Evolutionary conservation across 2,113 vertebrate genomes (phyloP), one percentile per base, ranked within the genome.

Genomic region (Scophthalmus maximus): DNA sequence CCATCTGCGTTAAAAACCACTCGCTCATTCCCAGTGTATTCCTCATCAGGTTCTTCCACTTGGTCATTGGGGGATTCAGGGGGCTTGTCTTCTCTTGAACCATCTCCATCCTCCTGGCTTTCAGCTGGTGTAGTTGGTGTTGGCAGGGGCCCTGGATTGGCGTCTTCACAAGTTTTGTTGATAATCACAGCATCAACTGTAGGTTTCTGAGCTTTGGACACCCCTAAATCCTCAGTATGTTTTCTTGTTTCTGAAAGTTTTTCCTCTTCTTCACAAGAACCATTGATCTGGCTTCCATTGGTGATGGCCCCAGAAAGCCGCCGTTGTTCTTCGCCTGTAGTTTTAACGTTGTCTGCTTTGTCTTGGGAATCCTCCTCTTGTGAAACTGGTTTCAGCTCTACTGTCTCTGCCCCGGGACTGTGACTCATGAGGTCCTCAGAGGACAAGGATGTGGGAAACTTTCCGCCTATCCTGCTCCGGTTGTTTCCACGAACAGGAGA

Each of bases 1-100:
- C 96, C 96, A 65, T 98, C 96, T 1, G 92, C 91, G 3, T 92
- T 94, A 84, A 92, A 93, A 87, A 94, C 76, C 42, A 94, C 90
- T 34, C 92, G 87, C 84, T 94, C 92, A 7, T 90, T 92, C 34
- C 90, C 89, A 44, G 75, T 44, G 85, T 91, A 94, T 64, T 93
- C 93, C 85, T 93, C 92, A 11, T 87, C 84, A 1, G 70, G 73
- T 36, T 92, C 89, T 36, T 91, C 92, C 3, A 1, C 55, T 36
- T 75, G 81, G 49, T 83, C 73, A 57, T 85, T 83, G 29, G 78
- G 62, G 55, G 83, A 73, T 47, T 79, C 73, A 32, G 61, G 55
- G 3, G 59, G 12, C 15, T 81, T 78, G n/a, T 87, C 86, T 52
- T 82, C 78, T 65, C 38, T 79, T 25, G 68, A 62, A 38, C 66